These are phyloP conservation scores for Eubucco bourcierii DNA, from an alignment of 2,113 vertebrate species.

Conservation along the genomic window DNA sequence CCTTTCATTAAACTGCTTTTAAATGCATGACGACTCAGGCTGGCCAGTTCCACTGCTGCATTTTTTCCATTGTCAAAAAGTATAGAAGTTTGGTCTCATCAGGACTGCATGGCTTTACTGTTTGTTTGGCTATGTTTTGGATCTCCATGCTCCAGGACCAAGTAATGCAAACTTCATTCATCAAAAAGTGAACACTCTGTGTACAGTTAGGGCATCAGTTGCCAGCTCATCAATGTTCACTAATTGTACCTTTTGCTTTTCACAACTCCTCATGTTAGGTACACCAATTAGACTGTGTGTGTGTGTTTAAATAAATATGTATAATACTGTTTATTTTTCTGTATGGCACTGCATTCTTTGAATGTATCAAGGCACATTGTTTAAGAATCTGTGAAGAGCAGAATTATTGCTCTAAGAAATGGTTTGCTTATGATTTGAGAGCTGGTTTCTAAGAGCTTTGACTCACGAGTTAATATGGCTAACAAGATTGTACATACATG, in stretches of 20 bases:
- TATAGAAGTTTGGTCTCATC: slow-evolving; percentile 10
- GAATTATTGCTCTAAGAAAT: not conserved
- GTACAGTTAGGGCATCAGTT: slow-evolving; percentile 39
- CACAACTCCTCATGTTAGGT: slow-evolving; percentile 34
- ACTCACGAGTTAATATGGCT: not conserved
- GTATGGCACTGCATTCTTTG: not conserved
- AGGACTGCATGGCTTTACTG: slow-evolving; percentile 74
- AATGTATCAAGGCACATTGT: not conserved
- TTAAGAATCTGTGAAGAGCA: not conserved
- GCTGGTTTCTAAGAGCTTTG: not conserved
- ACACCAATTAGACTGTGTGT: not conserved
- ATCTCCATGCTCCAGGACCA: slow-evolving; percentile 51
- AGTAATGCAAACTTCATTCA: slow-evolving; percentile 36
- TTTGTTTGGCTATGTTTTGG: slow-evolving; percentile 58
- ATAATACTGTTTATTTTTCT: not conserved
- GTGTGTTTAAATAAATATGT: not conserved
- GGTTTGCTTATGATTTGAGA: not conserved
- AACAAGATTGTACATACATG: not conserved
- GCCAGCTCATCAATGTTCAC: slow-evolving; percentile 50
- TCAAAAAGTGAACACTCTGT: slow-evolving; percentile 21
- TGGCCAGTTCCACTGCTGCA: slow-evolving; percentile 43
- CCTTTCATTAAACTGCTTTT: slow-evolving; percentile 66
- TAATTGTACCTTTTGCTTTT: slow-evolving; percentile 40
- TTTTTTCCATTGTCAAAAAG: slow-evolving; percentile 54
- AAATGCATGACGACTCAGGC: slow-evolving; percentile 72